A percentile compares a stretch with the other conserved stretches of the same genome.
phyloP scores from a whole-genome alignment of 92 coral and sea anemone species.

The Palythoa grandis region DNA sequence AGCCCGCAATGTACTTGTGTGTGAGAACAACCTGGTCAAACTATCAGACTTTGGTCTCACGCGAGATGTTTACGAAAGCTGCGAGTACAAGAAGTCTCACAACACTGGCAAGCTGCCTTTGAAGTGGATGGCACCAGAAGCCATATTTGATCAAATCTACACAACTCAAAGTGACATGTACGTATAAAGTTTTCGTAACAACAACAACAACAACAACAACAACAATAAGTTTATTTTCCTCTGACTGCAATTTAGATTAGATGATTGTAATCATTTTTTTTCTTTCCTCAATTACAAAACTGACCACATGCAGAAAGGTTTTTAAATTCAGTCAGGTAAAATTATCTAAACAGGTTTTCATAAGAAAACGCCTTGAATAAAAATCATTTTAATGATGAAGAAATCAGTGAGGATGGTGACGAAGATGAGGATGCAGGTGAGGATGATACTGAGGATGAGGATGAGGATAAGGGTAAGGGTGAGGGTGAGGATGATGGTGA shows the following conservation, averaged over 20 bases:
- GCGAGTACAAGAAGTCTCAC: constrained; percentile 76
- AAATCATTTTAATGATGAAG: neutral
- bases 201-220: too few relatives aligned
- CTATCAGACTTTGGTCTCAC: constrained; percentile 89
- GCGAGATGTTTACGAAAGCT: constrained; percentile 83
- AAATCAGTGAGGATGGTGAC: neutral
- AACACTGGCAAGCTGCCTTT: constrained; percentile 77
- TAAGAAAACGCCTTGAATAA: neutral
- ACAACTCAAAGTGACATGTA: constrained; percentile 88
- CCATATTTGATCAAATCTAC: constrained; percentile 72
- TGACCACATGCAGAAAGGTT: too few relatives aligned
- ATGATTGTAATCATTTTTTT: too few relatives aligned
- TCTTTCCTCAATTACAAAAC: too few relatives aligned
- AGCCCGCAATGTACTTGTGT: constrained; percentile 81
- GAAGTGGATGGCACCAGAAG: constrained; percentile 92
- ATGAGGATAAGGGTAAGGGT: too few relatives aligned
- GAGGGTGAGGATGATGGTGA: too few relatives aligned
- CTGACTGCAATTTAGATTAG: too few relatives aligned
- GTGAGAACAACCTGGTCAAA: constrained; percentile 82
- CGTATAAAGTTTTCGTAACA: constrained; percentile 14
- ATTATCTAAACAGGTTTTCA: too few relatives aligned
- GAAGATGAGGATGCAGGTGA: too few relatives aligned
- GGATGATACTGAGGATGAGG: too few relatives aligned
- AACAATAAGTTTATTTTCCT: too few relatives aligned
- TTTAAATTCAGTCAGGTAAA: too few relatives aligned